Conservation (phyloP, 2,797 vertebrate genomes). For the Macrochelys suwanniensis region DNA sequence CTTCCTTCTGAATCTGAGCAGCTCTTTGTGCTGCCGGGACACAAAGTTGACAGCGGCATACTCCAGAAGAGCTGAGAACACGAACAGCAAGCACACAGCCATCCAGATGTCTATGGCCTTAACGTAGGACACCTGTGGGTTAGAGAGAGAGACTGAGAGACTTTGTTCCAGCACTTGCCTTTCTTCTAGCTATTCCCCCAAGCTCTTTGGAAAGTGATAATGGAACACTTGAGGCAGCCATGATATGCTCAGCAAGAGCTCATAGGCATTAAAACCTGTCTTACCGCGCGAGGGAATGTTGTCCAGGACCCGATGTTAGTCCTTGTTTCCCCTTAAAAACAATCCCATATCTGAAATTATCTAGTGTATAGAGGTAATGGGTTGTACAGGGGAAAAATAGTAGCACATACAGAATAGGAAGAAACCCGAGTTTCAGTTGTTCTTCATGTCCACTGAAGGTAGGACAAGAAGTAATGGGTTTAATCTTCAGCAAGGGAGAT, state of each 20-base stretch:
- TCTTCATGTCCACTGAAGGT: neutral
- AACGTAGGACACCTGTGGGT: slow-evolving; percentile 94
- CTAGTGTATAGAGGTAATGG: neutral
- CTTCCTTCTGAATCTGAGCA: slow-evolving; percentile 96
- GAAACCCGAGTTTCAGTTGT: neutral
- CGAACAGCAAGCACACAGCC: slow-evolving; percentile 97
- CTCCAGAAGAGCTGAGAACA: slow-evolving; percentile 97
- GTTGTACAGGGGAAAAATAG: neutral
- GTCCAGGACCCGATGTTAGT: neutral
- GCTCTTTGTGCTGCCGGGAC: slow-evolving; percentile 98
- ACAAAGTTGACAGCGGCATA: slow-evolving; percentile 99
- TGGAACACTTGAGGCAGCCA: neutral
- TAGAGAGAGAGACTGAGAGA: neutral
- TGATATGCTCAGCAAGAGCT: neutral
- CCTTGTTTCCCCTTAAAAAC: neutral
- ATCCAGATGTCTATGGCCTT: slow-evolving; percentile 99
- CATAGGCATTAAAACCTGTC: accelerated
- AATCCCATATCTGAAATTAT: neutral
- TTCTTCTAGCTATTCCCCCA: neutral
- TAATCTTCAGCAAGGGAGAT: neutral
- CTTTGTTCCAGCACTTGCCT: neutral
- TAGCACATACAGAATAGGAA: neutral
- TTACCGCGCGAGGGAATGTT: neutral
- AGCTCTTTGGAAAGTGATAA: neutral
- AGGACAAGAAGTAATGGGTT: neutral